Percentiles rank a stretch among this genome's conserved stretches.
Conservation (phyloP, 2,797 vertebrate genomes). For the Sternotherus odoratus region DNA sequence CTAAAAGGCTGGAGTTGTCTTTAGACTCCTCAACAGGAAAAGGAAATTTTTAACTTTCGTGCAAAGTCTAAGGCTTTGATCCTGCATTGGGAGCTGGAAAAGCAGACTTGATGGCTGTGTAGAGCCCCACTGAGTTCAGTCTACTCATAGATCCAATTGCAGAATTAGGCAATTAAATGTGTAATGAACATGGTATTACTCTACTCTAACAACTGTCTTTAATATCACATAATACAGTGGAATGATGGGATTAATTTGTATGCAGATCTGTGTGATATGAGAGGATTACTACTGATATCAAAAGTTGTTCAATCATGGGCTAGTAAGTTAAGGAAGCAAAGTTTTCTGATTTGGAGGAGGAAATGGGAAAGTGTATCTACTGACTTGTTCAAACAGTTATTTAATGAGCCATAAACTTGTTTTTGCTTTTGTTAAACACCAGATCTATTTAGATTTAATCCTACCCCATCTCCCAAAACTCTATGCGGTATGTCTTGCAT, state of each 20-base stretch:
- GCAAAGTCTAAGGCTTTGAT: not conserved
- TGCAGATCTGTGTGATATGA: constrained; percentile 24
- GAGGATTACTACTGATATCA: not conserved
- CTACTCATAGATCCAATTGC: constrained; percentile 16
- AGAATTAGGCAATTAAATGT: constrained; percentile 1
- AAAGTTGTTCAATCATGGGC: not conserved
- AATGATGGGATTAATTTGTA: constrained; percentile 11
- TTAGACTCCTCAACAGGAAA: constrained; percentile 19
- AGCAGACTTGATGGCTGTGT: not conserved
- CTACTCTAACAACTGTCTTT: not conserved
- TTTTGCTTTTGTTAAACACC: constrained; percentile 68
- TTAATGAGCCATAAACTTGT: constrained; percentile 45
- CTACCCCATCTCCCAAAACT: constrained; percentile 73
- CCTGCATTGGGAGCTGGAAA: constrained; percentile 17
- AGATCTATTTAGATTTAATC: constrained; percentile 74
- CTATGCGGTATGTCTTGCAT: constrained; percentile 85
- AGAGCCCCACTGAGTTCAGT: not conserved
- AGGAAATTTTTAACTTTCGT: constrained; percentile 21
- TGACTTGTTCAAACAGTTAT: constrained; percentile 45
- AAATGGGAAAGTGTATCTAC: constrained; percentile 29
- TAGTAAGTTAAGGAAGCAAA: constrained; percentile 5
- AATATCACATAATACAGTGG: constrained; percentile 18
- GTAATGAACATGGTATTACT: constrained; percentile 11
- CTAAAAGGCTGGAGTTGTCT: constrained; percentile 21
- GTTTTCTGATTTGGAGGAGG: constrained; percentile 29